These are phyloP conservation scores for Amazona finschi DNA, from an alignment of 2,797 vertebrate species.

Conservation along the genomic window DNA sequence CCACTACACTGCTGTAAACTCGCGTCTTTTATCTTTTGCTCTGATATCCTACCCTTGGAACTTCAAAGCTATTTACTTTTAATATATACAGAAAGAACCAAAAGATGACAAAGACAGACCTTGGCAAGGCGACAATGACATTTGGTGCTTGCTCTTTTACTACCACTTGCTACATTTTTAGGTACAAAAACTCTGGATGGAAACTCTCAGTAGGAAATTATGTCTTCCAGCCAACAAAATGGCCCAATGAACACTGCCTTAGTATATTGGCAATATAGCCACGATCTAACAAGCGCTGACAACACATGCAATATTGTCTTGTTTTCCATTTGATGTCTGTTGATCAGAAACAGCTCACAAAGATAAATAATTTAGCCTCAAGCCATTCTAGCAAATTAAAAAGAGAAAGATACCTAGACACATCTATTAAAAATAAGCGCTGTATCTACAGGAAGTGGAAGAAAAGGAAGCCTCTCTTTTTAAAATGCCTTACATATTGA, in stretches of 20 bases:
- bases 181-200: neutral
- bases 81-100: neutral
- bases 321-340: neutral
- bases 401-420: neutral
- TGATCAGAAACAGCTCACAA: neutral
- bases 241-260: neutral
- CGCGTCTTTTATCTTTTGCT: neutral
- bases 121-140: conserved; percentile 23
- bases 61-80: neutral
- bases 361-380: neutral
- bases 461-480: neutral
- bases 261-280: neutral
- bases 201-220: neutral
- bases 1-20: neutral
- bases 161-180: conserved; percentile 9
- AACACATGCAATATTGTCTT: neutral
- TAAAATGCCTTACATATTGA: neutral
- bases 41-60: neutral
- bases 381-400: neutral
- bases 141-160: conserved; percentile 17
- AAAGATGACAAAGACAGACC: conserved; percentile 16
- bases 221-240: neutral
- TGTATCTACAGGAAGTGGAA: neutral
- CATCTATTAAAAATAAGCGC: neutral
- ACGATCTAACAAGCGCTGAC: conserved; percentile 5